Conservation (phyloP, 2,113 vertebrate genomes). For the Cottus gobio region DNA sequence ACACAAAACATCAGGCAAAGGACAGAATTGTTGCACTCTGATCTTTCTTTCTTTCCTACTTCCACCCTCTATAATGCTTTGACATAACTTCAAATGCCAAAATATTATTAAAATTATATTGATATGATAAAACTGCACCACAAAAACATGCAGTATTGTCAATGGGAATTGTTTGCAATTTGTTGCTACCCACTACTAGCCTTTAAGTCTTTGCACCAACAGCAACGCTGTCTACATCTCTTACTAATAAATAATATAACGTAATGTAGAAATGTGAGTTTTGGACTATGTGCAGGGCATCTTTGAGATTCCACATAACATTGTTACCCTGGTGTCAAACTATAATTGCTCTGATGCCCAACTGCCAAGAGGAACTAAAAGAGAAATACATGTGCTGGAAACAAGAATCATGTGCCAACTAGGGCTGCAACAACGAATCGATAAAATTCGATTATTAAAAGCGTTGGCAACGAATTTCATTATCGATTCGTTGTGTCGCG, state of each 20-base stretch:
- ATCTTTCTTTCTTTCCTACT: not conserved
- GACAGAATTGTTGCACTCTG: not conserved
- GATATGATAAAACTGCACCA: not conserved
- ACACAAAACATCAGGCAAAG: not conserved
- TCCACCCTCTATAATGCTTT: not conserved
- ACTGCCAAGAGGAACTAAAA: conserved; percentile 21
- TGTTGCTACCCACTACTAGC: not conserved
- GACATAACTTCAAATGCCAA: not conserved
- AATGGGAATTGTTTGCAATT: too few relatives aligned
- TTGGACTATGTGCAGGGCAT: too few relatives aligned
- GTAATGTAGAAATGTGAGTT: not conserved
- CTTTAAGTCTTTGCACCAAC: not conserved
- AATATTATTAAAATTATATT: not conserved
- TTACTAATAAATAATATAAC: not conserved
- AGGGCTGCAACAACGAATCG: too few relatives aligned
- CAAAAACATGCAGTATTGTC: not conserved
- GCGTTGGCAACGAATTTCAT: too few relatives aligned
- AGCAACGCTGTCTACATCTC: not conserved
- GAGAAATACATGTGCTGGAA: not conserved
- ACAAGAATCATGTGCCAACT: not conserved
- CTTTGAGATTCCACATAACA: not conserved
- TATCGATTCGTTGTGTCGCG: too few relatives aligned
- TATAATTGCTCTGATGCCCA: not conserved
- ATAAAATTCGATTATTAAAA: too few relatives aligned
- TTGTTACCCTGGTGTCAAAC: not conserved